Conservation (phyloP, 2,888 invertebrate species). For the Xanthia togata region DNA sequence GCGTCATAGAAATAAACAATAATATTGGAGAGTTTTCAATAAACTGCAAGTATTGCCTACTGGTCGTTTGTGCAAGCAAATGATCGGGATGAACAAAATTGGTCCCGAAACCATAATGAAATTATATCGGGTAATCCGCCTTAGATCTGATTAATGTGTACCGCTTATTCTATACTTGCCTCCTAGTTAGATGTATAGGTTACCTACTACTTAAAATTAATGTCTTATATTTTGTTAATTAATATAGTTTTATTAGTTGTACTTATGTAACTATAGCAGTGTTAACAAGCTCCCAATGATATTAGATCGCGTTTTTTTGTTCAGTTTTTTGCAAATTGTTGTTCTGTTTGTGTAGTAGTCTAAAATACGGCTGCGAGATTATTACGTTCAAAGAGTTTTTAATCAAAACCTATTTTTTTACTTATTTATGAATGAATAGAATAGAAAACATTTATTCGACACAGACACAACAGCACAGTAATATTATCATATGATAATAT, state of each 20-base stretch:
- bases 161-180: slow-evolving; percentile 57
- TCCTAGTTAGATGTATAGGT: slow-evolving; percentile 10
- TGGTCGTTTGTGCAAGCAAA: slow-evolving; percentile 58
- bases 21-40: slow-evolving; percentile 42
- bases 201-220: background rate
- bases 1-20: slow-evolving; percentile 47
- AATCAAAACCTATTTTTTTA: no score
- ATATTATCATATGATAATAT: no score
- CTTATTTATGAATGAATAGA: no score
- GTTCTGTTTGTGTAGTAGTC: no score
- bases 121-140: slow-evolving; percentile 46
- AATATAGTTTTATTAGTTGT: background rate
- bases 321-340: background rate
- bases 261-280: background rate
- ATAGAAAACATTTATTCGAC: no score
- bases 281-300: background rate
- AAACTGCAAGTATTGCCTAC: slow-evolving; percentile 51
- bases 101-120: slow-evolving; percentile 34
- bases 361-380: no score
- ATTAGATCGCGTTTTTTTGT: background rate
- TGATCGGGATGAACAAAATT: slow-evolving; percentile 23
- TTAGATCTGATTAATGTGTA: slow-evolving; percentile 48
- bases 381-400: no score
- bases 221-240: slow-evolving; percentile 8
- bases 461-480: no score